Conservation (phyloP, 2,888 invertebrate species). For the Lissocephala sabroskyi region DNA sequence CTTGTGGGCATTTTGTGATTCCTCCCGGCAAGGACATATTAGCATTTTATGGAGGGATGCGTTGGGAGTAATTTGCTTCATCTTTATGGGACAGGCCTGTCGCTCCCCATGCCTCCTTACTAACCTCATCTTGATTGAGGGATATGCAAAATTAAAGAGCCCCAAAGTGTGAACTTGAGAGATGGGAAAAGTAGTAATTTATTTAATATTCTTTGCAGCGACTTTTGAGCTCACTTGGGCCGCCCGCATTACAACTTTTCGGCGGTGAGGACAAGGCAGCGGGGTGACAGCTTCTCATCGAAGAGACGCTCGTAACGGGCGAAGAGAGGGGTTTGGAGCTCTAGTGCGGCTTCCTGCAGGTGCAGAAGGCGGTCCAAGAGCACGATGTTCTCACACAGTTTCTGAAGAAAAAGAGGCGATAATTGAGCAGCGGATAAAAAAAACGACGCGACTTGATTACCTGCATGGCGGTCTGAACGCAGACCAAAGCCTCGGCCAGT, state of each 20-base stretch:
- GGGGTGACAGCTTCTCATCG: conserved; percentile 78
- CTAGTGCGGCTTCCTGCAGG: conserved; percentile 68
- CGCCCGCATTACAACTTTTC: conserved; percentile 70
- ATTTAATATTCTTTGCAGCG: neutral
- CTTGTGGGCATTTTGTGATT: too few species aligned
- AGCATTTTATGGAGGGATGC: too few species aligned
- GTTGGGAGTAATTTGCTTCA: too few species aligned
- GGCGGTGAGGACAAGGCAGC: conserved; percentile 77
- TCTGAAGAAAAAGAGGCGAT: conserved; percentile 70
- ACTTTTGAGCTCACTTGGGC: neutral
- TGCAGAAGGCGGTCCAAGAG: conserved; percentile 75
- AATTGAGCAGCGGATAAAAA: neutral
- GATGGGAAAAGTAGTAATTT: neutral
- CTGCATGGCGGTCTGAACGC: conserved; percentile 74
- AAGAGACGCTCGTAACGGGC: conserved; percentile 76
- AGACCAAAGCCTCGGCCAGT: conserved; percentile 70
- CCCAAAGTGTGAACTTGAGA: too few species aligned
- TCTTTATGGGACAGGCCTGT: too few species aligned
- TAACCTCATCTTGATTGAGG: too few species aligned
- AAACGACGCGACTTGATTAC: conserved; percentile 41
- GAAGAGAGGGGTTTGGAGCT: conserved; percentile 65
- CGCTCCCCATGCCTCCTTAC: too few species aligned
- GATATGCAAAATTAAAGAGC: too few species aligned
- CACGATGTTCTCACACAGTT: conserved; percentile 75
- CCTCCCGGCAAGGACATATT: too few species aligned